Conservation (phyloP, 2,888 invertebrate species). For the Leptodirus hochenwartii region DNA sequence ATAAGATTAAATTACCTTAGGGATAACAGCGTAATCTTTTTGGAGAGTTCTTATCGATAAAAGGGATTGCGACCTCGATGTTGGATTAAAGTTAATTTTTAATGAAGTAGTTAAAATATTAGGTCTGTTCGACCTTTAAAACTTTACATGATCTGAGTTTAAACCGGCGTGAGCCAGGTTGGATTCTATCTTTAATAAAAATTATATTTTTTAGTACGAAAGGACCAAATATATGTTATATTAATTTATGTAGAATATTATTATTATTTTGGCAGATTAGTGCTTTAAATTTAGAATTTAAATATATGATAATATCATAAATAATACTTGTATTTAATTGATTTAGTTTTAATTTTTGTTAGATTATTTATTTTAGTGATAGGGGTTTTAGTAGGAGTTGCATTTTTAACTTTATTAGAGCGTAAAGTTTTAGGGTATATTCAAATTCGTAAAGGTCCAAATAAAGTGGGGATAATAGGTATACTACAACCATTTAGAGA, state of each 20-base stretch:
- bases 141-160: slow-evolving; percentile 79
- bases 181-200: slow-evolving; percentile 60
- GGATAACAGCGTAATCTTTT: slow-evolving; percentile 73
- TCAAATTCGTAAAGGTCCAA: slow-evolving; percentile 56
- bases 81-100: slow-evolving; percentile 60
- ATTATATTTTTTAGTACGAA: slow-evolving; percentile 55
- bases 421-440: slow-evolving; percentile 53
- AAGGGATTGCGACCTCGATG: slow-evolving; percentile 75
- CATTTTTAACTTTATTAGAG: slow-evolving; percentile 55
- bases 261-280: slow-evolving; percentile 45
- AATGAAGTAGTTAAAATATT: slow-evolving; percentile 47
- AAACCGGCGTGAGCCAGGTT: slow-evolving; percentile 73
- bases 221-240: slow-evolving; percentile 46
- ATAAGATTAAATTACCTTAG: slow-evolving; percentile 59
- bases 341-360: slow-evolving; percentile 20
- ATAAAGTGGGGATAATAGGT: slow-evolving; percentile 45
- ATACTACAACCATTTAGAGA: slow-evolving; percentile 52
- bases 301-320: slow-evolving; percentile 35
- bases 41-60: slow-evolving; percentile 54
- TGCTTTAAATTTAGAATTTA: slow-evolving; percentile 55
- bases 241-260: slow-evolving; percentile 27
- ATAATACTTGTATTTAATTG: slow-evolving; percentile 33
- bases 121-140: slow-evolving; percentile 70
- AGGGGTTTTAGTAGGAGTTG: slow-evolving; percentile 42
- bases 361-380: slow-evolving; percentile 34